A percentile compares a stretch with the other conserved stretches of the same genome.
phyloP scores from a whole-genome alignment of 2,797 vertebrate species.

The Muscicapa comitata region DNA sequence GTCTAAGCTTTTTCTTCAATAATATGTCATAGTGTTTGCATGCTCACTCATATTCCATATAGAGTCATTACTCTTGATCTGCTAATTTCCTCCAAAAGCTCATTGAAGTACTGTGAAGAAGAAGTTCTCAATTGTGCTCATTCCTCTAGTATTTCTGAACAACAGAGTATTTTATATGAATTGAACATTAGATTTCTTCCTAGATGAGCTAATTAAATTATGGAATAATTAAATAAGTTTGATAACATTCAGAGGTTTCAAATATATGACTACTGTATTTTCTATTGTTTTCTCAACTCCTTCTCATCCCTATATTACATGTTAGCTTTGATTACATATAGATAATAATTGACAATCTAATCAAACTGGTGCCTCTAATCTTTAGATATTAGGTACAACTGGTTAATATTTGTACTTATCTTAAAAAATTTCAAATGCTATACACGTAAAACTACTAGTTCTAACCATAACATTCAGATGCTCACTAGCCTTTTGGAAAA shows the following conservation, averaged over 20 bases:
- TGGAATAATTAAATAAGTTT: background rate
- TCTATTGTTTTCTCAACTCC: background rate
- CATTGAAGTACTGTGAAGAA: background rate
- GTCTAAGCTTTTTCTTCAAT: background rate
- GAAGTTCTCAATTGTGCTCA: background rate
- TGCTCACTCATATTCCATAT: background rate
- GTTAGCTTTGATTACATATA: background rate
- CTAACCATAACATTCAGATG: background rate
- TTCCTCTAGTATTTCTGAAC: background rate
- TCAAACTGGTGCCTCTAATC: background rate
- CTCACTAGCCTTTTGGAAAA: background rate
- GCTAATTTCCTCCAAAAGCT: background rate
- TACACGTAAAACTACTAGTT: background rate
- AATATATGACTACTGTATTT: background rate
- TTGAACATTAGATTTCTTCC: background rate
- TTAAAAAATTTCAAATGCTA: background rate
- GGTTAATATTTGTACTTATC: background rate
- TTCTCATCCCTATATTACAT: background rate
- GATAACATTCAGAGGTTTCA: background rate
- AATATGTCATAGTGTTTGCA: background rate
- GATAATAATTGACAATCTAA: background rate
- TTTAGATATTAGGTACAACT: background rate
- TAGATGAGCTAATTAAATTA: constrained; percentile 3
- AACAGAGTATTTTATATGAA: background rate
- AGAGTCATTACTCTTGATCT: background rate